phyloP scores from a whole-genome alignment of 2,888 invertebrate species.

The Panopea generosa region DNA sequence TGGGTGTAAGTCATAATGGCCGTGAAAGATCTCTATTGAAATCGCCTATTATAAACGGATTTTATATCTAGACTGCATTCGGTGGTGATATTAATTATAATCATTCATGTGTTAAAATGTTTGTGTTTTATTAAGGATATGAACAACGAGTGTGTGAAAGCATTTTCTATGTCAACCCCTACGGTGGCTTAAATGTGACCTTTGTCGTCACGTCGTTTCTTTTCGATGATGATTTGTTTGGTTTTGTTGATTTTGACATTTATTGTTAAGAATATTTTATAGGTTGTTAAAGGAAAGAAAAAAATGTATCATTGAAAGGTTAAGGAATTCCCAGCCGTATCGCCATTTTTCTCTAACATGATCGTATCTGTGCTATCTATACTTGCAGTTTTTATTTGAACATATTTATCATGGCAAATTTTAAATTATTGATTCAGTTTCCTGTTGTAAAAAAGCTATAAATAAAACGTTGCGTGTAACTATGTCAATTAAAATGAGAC shows the following conservation, averaged over 20 bases:
- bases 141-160: slow-evolving; percentile 30
- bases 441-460: too few relatives aligned
- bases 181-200: slow-evolving; percentile 26
- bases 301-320: slow-evolving; percentile 49
- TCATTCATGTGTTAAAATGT: slow-evolving; percentile 53
- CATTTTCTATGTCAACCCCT: slow-evolving; percentile 19
- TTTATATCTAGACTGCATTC: not conserved
- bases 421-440: too few relatives aligned
- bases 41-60: not conserved
- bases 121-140: slow-evolving; percentile 57
- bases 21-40: slow-evolving; percentile 28
- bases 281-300: slow-evolving; percentile 20
- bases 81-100: slow-evolving; percentile 20
- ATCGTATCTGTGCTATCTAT: too few relatives aligned
- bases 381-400: too few relatives aligned
- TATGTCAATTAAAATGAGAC: too few relatives aligned
- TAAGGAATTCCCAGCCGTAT: too few relatives aligned
- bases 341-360: too few relatives aligned
- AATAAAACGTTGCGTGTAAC: too few relatives aligned
- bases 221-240: slow-evolving; percentile 43
- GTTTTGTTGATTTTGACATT: slow-evolving; percentile 42
- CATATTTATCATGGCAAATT: too few relatives aligned
- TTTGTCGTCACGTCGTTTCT: slow-evolving; percentile 42
- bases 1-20: slow-evolving; percentile 23
- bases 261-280: slow-evolving; percentile 40